Conservation (phyloP, 2,113 vertebrate genomes). For the Ictalurus furcatus region DNA sequence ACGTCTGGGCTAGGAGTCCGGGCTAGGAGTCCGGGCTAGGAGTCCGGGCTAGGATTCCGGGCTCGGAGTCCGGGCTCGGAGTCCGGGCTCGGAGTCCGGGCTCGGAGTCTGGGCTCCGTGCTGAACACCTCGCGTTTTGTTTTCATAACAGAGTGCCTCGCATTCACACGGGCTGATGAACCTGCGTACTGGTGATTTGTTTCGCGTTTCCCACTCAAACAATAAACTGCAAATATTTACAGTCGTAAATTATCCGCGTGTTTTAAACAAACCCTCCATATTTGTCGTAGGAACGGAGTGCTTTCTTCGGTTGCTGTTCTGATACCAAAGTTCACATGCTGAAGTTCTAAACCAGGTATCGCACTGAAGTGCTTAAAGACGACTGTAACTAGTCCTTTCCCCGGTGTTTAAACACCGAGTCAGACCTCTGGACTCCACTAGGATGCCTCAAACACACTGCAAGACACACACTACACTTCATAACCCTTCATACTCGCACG, state of each 20-base stretch:
- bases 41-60: no score
- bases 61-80: no score
- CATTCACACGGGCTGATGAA: slow-evolving; percentile 9
- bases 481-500: neutral
- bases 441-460: neutral
- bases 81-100: no score
- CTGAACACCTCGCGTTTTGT: neutral
- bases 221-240: slow-evolving; percentile 19
- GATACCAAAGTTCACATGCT: neutral
- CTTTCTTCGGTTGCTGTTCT: neutral
- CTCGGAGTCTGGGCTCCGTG: neutral
- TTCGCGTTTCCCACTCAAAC: slow-evolving; percentile 7
- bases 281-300: neutral
- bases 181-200: neutral
- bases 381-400: neutral
- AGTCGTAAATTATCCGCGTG: neutral
- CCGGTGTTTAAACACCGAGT: neutral
- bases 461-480: neutral
- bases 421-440: neutral
- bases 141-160: slow-evolving; percentile 25
- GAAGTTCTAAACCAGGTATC: neutral
- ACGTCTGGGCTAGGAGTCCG: no score
- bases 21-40: no score
- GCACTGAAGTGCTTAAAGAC: neutral
- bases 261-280: neutral